Conservation (phyloP, 2,888 invertebrate species). For the Tenthredo mesomela region DNA sequence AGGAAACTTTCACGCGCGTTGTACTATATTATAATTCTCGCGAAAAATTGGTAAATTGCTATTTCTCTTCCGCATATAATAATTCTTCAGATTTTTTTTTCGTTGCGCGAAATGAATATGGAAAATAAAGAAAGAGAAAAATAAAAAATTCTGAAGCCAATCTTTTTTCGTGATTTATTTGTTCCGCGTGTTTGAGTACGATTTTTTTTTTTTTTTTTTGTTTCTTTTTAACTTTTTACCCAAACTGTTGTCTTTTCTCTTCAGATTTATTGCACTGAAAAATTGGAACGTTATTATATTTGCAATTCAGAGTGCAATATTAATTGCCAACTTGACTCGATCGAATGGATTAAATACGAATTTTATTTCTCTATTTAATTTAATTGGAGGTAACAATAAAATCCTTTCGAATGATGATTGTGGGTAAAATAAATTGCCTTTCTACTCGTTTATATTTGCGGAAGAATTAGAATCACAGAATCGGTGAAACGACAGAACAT, state of each 20-base stretch:
- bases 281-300: background rate
- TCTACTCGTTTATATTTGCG: background rate
- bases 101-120: background rate
- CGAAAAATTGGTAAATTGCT: background rate
- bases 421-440: conserved; percentile 9
- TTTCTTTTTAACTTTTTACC: background rate
- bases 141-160: background rate
- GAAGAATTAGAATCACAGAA: background rate
- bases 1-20: too few species aligned
- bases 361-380: background rate
- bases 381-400: background rate
- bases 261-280: background rate
- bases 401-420: background rate
- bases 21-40: background rate
- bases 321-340: background rate
- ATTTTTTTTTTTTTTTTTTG: background rate
- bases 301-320: background rate
- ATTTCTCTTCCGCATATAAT: background rate
- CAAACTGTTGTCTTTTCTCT: background rate
- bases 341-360: background rate
- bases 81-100: background rate
- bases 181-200: background rate
- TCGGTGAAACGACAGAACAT: background rate
- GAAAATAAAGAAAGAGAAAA: background rate
- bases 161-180: background rate